These are phyloP conservation scores for Syngnathus scovelli DNA, from an alignment of 2,113 vertebrate genomes.

Conservation along the genomic window DNA sequence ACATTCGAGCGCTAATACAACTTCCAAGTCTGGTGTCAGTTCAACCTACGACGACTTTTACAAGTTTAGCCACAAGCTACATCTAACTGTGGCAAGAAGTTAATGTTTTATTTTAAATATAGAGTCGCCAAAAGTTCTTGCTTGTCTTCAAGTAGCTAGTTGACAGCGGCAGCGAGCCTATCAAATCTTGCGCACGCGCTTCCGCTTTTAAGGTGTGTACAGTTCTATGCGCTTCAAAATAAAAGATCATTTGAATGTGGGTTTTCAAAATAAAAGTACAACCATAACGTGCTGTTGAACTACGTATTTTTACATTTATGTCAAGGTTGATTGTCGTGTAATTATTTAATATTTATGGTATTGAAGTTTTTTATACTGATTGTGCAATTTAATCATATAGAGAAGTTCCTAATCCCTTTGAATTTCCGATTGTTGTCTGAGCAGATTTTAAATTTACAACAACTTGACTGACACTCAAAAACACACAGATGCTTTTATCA, in stretches of 20 bases:
- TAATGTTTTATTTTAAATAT: too few species aligned
- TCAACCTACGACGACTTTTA: neutral
- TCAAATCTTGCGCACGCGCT: neutral
- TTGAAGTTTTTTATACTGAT: too few species aligned
- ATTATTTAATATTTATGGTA: too few species aligned
- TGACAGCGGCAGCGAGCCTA: neutral
- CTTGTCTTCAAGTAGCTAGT: too few species aligned
- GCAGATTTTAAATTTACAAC: neutral
- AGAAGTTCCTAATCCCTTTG: too few species aligned
- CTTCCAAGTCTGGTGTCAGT: neutral
- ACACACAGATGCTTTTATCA: conserved; percentile 7
- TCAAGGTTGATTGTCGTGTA: too few species aligned
- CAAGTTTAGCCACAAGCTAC: neutral
- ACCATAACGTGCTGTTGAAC: neutral
- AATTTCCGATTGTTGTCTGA: too few species aligned
- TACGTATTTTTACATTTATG: too few species aligned
- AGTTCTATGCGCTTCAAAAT: neutral
- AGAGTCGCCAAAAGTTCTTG: neutral
- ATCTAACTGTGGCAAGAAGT: neutral
- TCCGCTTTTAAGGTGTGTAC: neutral
- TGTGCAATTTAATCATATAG: too few species aligned
- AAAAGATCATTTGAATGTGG: neutral
- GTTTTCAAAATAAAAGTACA: neutral
- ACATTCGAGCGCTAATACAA: neutral
- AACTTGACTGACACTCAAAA: neutral